Percentiles rank a stretch among this genome's conserved stretches.
Conservation (phyloP, 1,140 invertebrate species). For the Chymomyza costata region DNA sequence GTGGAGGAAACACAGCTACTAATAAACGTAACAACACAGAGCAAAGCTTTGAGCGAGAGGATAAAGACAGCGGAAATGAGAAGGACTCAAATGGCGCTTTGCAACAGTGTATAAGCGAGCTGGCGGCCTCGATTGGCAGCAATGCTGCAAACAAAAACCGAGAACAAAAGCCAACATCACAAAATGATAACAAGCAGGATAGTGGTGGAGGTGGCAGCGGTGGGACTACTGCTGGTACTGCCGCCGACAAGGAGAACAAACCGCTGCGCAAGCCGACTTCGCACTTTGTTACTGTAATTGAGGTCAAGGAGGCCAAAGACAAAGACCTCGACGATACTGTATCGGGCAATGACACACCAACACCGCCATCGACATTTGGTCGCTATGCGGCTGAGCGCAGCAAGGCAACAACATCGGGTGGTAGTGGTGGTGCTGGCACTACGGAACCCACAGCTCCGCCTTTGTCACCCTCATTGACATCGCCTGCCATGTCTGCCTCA, state of each 20-base stretch:
- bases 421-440: background rate
- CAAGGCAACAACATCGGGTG: constrained; percentile 12
- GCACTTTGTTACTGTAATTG: constrained; percentile 92
- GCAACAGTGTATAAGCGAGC: constrained; percentile 80
- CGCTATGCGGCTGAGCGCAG: constrained; percentile 31
- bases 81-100: constrained; percentile 69
- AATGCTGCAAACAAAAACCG: constrained; percentile 45
- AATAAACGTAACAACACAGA: constrained; percentile 46
- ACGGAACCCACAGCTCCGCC: constrained; percentile 61
- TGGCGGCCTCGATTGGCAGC: constrained; percentile 76
- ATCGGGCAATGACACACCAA: constrained; percentile 27
- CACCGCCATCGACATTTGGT: constrained; percentile 50
- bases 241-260: constrained; percentile 14
- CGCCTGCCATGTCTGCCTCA: constrained; percentile 74
- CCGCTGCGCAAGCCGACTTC: constrained; percentile 77
- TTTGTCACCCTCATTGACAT: constrained; percentile 72
- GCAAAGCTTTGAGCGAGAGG: constrained; percentile 62
- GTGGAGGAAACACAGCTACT: constrained; percentile 26
- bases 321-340: constrained; percentile 43
- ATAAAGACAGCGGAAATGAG: constrained; percentile 69
- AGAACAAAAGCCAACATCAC: constrained; percentile 31
- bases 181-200: constrained; percentile 16
- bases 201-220: background rate
- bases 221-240: too few species aligned
- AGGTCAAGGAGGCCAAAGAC: constrained; percentile 82